Base-by-base conservation (phyloP, 2,113 vertebrate species). In the Perca fluviatilis region DNA sequence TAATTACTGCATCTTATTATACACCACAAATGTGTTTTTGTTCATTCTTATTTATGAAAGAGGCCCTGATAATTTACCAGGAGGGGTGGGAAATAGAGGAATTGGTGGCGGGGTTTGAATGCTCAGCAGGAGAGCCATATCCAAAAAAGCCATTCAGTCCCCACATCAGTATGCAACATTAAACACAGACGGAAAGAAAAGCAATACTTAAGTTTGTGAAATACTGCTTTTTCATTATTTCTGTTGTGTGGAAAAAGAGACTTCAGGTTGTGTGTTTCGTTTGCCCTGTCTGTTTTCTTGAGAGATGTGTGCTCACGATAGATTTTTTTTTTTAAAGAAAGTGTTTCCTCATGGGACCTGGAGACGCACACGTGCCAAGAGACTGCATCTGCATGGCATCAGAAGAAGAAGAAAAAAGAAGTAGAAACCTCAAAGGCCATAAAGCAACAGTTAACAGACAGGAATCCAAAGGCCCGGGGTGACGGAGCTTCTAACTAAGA, bases 1-100 rank as follows among this genome's bases (percentile, higher is more conserved):
- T 98, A 98, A 99, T 98, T 98, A 97, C 96, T 94, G 96, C 96
- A 96, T 96, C 95, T 97, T 96, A 97, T 98, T 97, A 97, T 97
- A 93, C 92, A 92, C 93, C 93, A n/a, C 85, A 97, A 97, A 97
- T 96, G 95, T 93, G 91, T 94, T 90, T 97, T 96, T 88, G 91
- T 94, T 93, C 91, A 96, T 97, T 95, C 96, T 96, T 97, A 97
- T 98, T 97, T 96, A 97, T 97, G 96, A 97, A 96, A 94, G 93
- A 85, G 87, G 91, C 94, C 82, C 87, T 79, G 83, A 90, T 91
- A 89, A 93, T 94, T 93, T 95, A 93, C 94, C 89, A 87, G 88
- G 84, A 95, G 92, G 85, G 46, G 15, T 40, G 47, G 77, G 33
- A 74, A 70, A 65, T 50, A 47, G 57, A 60, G 72, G 78, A 46